A percentile compares a stretch with the other conserved stretches of the same genome.
These are phyloP conservation scores for Cordilura impudica DNA, from an alignment of 2,888 invertebrate genomes.

Conservation along the genomic window DNA sequence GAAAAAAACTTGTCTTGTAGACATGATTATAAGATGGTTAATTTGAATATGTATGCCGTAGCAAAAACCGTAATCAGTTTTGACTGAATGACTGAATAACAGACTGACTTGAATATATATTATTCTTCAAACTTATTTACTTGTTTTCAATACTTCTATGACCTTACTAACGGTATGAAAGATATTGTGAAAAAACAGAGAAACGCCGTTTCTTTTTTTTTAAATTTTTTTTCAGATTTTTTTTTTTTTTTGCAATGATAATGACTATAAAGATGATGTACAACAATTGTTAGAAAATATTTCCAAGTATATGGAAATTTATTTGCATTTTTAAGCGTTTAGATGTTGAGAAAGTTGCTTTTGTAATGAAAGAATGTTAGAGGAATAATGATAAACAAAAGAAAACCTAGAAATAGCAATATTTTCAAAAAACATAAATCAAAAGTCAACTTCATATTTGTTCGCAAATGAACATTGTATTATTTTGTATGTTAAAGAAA, in stretches of 20 bases:
- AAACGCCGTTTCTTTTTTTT: slow-evolving; percentile 12
- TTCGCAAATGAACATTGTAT: too few relatives aligned
- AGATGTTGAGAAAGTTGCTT: slow-evolving; percentile 37
- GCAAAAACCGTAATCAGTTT: slow-evolving; percentile 26
- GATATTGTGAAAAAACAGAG: not conserved
- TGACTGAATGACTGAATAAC: slow-evolving; percentile 52
- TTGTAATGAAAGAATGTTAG: slow-evolving; percentile 1
- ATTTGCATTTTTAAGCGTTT: slow-evolving; percentile 19
- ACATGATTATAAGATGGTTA: slow-evolving; percentile 47
- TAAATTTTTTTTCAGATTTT: too few relatives aligned
- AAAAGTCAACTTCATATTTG: not conserved
- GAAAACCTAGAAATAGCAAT: slow-evolving; percentile 33
- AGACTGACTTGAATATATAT: slow-evolving; percentile 38
- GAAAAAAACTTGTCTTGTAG: slow-evolving; percentile 4
- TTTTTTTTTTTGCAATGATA: too few relatives aligned
- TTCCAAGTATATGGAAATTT: slow-evolving; percentile 12
- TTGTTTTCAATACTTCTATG: slow-evolving; percentile 29
- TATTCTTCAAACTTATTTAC: not conserved
- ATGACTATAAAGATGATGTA: not conserved
- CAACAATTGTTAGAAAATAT: not conserved
- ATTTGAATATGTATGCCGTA: slow-evolving; percentile 44
- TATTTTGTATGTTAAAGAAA: not conserved
- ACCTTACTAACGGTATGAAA: slow-evolving; percentile 50
- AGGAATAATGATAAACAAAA: not conserved
- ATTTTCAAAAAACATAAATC: not conserved